Conservation (phyloP, 2,888 invertebrate species). For the Strigamia transsilvanica region DNA sequence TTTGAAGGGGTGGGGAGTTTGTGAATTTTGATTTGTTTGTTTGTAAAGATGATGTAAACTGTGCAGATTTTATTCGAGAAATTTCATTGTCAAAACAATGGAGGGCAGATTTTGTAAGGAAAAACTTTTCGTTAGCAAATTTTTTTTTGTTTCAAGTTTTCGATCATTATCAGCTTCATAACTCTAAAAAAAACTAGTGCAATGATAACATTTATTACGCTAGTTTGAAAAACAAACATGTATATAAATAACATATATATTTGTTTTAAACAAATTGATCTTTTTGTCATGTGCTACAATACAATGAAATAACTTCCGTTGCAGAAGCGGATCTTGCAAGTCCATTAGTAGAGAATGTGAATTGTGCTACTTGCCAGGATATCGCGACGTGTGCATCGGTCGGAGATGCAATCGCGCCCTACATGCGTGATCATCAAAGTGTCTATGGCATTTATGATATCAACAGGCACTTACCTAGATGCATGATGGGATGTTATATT, state of each 20-base stretch:
- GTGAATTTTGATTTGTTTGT: too few species aligned
- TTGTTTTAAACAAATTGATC: background rate
- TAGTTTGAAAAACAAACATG: background rate
- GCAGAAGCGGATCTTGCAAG: background rate
- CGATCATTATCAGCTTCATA: background rate
- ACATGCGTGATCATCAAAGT: conserved; percentile 27
- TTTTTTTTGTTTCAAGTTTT: background rate
- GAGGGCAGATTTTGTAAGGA: too few species aligned
- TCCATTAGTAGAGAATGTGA: background rate
- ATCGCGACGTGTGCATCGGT: background rate
- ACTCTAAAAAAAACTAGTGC: conserved; percentile 8
- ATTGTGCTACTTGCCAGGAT: conserved; percentile 3
- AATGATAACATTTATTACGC: background rate
- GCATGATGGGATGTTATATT: conserved; percentile 47
- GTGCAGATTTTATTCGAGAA: too few species aligned
- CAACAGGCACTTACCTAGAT: conserved; percentile 21
- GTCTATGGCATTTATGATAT: conserved; percentile 40
- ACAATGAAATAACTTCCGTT: conserved; percentile 5
- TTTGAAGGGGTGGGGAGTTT: too few species aligned
- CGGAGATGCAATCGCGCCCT: conserved; percentile 16
- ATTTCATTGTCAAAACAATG: too few species aligned
- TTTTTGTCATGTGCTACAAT: background rate
- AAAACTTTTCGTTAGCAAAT: too few species aligned
- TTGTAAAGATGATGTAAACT: too few species aligned
- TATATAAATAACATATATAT: background rate